phyloP scores from a whole-genome alignment of 92 coral and sea anemone genomes.

The Paragorgia papillata region DNA sequence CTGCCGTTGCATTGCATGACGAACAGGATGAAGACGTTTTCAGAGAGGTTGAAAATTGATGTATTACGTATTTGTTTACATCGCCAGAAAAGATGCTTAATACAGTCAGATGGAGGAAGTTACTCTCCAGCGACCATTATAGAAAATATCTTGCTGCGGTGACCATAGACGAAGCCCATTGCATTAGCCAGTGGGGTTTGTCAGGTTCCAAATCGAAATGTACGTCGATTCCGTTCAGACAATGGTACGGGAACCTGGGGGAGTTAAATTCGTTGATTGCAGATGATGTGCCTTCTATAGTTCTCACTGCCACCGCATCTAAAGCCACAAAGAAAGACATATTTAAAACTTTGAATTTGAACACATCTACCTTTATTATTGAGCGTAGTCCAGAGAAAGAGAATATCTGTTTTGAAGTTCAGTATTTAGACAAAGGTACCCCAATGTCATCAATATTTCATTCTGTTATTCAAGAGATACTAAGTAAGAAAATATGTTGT shows the following conservation, averaged over 20 bases:
- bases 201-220: conserved; percentile 40
- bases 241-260: conserved; percentile 65
- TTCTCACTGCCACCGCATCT: conserved; percentile 66
- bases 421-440: conserved; percentile 1
- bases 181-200: conserved; percentile 64
- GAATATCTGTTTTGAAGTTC: too few species aligned
- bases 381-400: too few species aligned
- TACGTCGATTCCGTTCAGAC: conserved; percentile 53
- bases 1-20: conserved; percentile 68
- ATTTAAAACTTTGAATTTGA: conserved; percentile 55
- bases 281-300: conserved; percentile 48
- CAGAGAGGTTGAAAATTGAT: too few species aligned
- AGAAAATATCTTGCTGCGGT: conserved; percentile 55
- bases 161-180: conserved; percentile 70
- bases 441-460: neutral
- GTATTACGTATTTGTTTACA: too few species aligned
- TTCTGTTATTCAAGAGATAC: neutral
- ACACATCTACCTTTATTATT: conserved; percentile 16
- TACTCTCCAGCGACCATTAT: too few species aligned
- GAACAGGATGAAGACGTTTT: conserved; percentile 33
- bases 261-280: conserved; percentile 61
- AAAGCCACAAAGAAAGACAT: conserved; percentile 59
- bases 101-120: too few species aligned
- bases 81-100: too few species aligned
- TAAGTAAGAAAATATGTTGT: neutral